phyloP scores from a whole-genome alignment of 2,797 vertebrate species.

The Sebastes jordani region DNA sequence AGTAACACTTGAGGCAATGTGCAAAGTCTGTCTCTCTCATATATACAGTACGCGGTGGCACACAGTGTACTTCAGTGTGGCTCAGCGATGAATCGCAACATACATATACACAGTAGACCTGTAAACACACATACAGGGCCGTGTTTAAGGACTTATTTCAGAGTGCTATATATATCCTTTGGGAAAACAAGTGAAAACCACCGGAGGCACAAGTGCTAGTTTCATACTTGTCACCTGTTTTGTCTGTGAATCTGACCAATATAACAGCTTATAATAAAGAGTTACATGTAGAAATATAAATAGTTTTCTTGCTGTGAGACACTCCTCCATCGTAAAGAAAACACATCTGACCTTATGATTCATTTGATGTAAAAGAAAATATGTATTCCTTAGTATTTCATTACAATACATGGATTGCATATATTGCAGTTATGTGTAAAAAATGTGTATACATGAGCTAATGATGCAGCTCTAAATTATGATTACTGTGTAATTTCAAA shows the following conservation, averaged over 20 bases:
- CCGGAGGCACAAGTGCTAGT: not conserved
- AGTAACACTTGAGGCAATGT: conserved; percentile 52
- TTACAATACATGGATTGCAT: not conserved
- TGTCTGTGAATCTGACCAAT: not conserved
- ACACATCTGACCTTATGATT: not conserved
- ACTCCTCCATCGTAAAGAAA: not conserved
- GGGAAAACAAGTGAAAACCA: not conserved
- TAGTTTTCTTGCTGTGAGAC: not conserved
- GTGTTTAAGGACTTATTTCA: not conserved
- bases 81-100: not conserved
- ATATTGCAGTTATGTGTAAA: not conserved
- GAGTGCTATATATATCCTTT: not conserved
- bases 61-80: not conserved
- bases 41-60: not conserved
- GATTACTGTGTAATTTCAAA: not conserved
- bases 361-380: not conserved
- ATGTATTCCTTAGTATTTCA: not conserved
- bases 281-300: not conserved
- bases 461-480: not conserved
- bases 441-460: not conserved
- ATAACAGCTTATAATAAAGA: not conserved
- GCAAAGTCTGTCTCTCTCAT: conserved; percentile 39
- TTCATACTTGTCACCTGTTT: not conserved
- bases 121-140: not conserved
- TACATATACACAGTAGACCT: not conserved